phyloP scores from a whole-genome alignment of 2,888 invertebrate species.

The Aleiodes testaceus region DNA sequence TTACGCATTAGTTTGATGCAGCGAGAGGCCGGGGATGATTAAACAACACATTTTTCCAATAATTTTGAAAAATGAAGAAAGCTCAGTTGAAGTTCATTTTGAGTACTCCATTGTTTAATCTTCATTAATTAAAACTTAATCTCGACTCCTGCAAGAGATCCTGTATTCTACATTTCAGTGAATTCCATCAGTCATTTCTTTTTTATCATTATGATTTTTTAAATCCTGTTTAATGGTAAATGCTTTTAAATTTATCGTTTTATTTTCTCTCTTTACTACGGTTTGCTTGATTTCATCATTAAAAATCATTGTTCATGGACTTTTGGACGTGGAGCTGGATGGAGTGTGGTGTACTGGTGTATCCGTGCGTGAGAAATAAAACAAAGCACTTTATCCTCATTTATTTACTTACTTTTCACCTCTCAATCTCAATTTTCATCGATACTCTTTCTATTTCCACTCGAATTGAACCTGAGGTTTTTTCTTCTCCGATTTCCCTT shows the following conservation, averaged over 20 bases:
- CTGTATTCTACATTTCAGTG: conserved; percentile 51
- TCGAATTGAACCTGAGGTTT: not conserved
- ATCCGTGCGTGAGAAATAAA: conserved; percentile 61
- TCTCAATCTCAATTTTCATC: conserved; percentile 17
- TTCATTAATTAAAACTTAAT: conserved; percentile 9
- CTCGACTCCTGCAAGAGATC: conserved; percentile 36
- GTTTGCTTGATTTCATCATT: conserved; percentile 41
- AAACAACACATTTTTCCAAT: conserved; percentile 36
- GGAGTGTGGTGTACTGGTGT: conserved; percentile 70
- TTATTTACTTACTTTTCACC: conserved; percentile 20
- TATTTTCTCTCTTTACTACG: conserved; percentile 38
- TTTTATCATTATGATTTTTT: conserved; percentile 38
- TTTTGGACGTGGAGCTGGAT: conserved; percentile 72
- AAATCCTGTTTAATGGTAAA: conserved; percentile 7
- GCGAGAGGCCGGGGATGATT: conserved; percentile 42
- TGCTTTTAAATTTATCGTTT: conserved; percentile 42
- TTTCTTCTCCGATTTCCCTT: conserved; percentile 10
- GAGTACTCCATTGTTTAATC: not conserved
- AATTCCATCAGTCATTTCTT: conserved; percentile 54
- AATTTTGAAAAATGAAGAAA: conserved; percentile 56
- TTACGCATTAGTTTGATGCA: conserved; percentile 25
- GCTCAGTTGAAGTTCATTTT: conserved; percentile 50
- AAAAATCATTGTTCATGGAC: conserved; percentile 54
- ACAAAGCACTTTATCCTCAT: conserved; percentile 55
- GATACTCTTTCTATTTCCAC: not conserved